Percentiles rank a stretch among this genome's conserved stretches.
Conservation (phyloP, 23 tunicate genomes). For the Styela plicata region DNA sequence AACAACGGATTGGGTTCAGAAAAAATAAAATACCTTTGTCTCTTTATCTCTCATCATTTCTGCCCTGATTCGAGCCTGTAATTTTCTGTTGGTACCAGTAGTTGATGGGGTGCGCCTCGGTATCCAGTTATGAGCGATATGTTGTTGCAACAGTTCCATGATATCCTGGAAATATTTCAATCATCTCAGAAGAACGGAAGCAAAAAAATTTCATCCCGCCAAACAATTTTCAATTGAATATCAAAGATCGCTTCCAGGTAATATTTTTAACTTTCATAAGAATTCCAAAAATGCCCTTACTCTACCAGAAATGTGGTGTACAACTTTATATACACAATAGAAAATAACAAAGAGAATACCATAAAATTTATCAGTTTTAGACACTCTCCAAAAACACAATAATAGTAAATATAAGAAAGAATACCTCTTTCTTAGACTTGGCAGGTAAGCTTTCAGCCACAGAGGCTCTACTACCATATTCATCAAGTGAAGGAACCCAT, state of each 20-base stretch:
- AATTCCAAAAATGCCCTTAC: too few relatives aligned
- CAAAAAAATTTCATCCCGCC: too few relatives aligned
- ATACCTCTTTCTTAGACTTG: conserved; percentile 62
- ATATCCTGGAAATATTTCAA: conserved; percentile 20
- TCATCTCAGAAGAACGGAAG: too few relatives aligned
- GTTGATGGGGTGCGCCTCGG: conserved; percentile 25
- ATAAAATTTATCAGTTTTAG: too few relatives aligned
- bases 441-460: conserved; percentile 81
- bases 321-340: background rate
- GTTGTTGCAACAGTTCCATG: conserved; percentile 4
- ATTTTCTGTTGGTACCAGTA: background rate
- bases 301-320: too few relatives aligned
- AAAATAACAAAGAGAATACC: too few relatives aligned
- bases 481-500: conserved; percentile 79
- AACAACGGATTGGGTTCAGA: too few relatives aligned
- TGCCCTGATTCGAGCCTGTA: conserved; percentile 1
- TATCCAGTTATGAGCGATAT: background rate
- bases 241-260: too few relatives aligned
- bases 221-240: too few relatives aligned
- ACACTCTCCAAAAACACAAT: too few relatives aligned
- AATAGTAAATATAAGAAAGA: too few relatives aligned
- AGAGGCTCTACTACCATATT: conserved; percentile 87
- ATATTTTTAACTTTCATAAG: too few relatives aligned
- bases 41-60: conserved; percentile 24
- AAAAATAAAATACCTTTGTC: background rate